Percentiles rank a stretch among this genome's conserved stretches.
These are phyloP conservation scores for Ceratoteleas bidentatus DNA, from an alignment of 1,140 invertebrate genomes.

Conservation along the genomic window DNA sequence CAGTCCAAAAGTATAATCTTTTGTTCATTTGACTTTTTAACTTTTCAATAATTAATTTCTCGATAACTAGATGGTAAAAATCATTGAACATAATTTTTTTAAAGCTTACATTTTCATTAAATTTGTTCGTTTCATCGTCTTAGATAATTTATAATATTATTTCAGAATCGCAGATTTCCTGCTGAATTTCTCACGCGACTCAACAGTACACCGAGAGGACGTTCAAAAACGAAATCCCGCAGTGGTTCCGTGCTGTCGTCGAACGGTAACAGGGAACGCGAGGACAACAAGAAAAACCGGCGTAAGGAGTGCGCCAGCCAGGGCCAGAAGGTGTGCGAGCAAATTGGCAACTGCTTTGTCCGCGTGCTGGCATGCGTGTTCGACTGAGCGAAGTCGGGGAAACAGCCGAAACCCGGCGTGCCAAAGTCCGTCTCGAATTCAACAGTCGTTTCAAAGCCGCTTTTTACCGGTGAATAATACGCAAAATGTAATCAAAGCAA, in stretches of 20 bases:
- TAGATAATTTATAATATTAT: background rate
- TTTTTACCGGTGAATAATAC: slow-evolving; percentile 18
- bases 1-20: too few species aligned
- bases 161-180: slow-evolving; percentile 37
- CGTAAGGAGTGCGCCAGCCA: slow-evolving; percentile 76
- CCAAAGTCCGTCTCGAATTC: slow-evolving; percentile 11
- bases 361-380: slow-evolving; percentile 79
- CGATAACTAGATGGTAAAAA: too few species aligned
- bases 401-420: slow-evolving; percentile 3
- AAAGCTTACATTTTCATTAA: too few species aligned
- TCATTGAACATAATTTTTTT: too few species aligned
- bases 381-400: slow-evolving; percentile 69
- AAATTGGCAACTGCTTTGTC: slow-evolving; percentile 77
- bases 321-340: slow-evolving; percentile 73
- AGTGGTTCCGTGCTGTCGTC: slow-evolving; percentile 20
- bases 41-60: too few species aligned
- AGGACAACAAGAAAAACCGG: slow-evolving; percentile 77
- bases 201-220: slow-evolving; percentile 61
- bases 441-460: background rate
- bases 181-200: slow-evolving; percentile 55
- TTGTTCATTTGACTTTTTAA: too few species aligned
- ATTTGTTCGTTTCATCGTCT: too few species aligned
- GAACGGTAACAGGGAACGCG: slow-evolving; percentile 71
- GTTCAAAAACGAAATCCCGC: slow-evolving; percentile 20
- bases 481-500: slow-evolving; percentile 13